A percentile compares a stretch with the other conserved stretches of the same genome.
Conservation (phyloP, 2,888 invertebrate species). For the Coleophora flavipennella region DNA sequence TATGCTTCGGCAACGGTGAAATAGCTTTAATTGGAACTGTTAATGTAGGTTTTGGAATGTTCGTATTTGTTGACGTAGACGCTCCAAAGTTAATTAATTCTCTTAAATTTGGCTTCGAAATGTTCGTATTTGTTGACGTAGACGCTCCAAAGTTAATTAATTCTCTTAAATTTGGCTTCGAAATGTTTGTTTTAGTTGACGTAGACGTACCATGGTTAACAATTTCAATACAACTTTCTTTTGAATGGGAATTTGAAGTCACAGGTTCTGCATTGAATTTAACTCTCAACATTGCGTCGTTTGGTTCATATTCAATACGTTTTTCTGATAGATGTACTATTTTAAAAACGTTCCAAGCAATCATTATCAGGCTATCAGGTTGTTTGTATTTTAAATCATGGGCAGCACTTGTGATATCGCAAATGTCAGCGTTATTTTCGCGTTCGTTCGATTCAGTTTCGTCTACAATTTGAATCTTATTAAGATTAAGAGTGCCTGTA, state of each 20-base stretch:
- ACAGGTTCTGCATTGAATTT: not conserved
- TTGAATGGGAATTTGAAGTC: not conserved
- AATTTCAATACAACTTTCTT: not conserved
- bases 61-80: too few species aligned
- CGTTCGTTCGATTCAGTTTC: not conserved
- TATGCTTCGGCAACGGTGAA: not conserved
- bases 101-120: too few species aligned
- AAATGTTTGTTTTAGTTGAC: too few species aligned
- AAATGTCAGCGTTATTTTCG: not conserved
- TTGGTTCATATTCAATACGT: not conserved
- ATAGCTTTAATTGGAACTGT: not conserved
- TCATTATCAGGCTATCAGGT: too few species aligned
- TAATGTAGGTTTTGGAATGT: not conserved
- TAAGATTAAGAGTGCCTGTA: not conserved
- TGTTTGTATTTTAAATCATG: not conserved
- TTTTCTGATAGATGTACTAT: not conserved
- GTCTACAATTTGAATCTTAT: not conserved
- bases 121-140: too few species aligned
- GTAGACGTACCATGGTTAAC: not conserved
- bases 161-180: too few species aligned
- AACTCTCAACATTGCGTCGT: not conserved
- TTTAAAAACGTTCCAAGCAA: too few species aligned
- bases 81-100: too few species aligned
- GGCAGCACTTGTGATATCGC: not conserved
- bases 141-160: too few species aligned